Evolutionary conservation across 2,888 invertebrate species (phyloP).

Genomic region (Crossocerus cetratus): DNA sequence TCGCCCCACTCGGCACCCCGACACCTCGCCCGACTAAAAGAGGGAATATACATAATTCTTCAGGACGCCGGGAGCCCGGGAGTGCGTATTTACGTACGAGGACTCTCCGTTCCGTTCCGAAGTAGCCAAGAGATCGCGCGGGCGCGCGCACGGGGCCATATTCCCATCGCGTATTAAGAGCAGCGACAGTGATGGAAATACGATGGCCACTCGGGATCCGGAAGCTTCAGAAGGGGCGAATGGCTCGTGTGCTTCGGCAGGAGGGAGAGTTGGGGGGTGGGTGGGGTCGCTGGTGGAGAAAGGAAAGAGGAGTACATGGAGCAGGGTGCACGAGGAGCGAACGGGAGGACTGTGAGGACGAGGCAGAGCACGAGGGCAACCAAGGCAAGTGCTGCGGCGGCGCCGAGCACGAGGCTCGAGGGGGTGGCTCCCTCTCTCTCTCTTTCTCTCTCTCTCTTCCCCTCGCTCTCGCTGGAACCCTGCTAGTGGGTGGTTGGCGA

Average conservation of each 20-base stretch:
- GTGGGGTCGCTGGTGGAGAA: conserved; percentile 3
- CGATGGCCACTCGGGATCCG: conserved; percentile 15
- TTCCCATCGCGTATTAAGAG: conserved; percentile 2
- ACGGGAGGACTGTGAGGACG: conserved; percentile 1
- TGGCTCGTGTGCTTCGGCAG: conserved; percentile 21
- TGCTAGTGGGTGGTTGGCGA: neutral
- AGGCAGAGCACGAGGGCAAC: neutral
- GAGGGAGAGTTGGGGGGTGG: conserved; percentile 12
- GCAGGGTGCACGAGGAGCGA: conserved; percentile 2
- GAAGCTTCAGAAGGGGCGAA: conserved; percentile 9
- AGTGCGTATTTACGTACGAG: too few species aligned
- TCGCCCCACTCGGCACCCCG: neutral
- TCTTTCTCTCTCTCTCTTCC: neutral
- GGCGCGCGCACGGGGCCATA: too few species aligned
- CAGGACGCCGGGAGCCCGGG: neutral
- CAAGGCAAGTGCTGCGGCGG: neutral
- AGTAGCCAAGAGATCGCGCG: too few species aligned
- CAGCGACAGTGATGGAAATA: conserved; percentile 6
- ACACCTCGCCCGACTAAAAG: neutral
- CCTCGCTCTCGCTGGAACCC: neutral
- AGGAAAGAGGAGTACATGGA: conserved; percentile 3
- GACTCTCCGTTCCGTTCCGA: too few species aligned
- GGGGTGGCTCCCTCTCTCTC: neutral
- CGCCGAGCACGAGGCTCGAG: neutral
- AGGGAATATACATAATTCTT: neutral